Percentiles rank a stretch among this genome's conserved stretches.
These are phyloP conservation scores for Habropoda laboriosa DNA, from an alignment of 1,140 invertebrate species.

Conservation along the genomic window DNA sequence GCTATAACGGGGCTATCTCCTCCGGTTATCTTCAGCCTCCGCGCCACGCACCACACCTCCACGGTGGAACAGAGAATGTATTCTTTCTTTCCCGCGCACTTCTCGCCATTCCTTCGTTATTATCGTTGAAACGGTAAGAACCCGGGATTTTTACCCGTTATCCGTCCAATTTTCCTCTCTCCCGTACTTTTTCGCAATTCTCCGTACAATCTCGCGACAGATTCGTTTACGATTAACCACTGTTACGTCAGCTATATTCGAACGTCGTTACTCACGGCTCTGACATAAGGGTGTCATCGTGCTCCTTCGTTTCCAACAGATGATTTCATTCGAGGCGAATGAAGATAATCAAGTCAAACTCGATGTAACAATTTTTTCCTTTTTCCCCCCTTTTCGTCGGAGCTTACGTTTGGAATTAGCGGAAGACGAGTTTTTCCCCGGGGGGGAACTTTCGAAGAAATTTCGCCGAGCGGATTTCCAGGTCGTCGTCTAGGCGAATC, in stretches of 20 bases:
- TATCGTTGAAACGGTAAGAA: slow-evolving; percentile 20
- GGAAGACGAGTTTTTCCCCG: too few species aligned
- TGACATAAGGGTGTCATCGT: too few species aligned
- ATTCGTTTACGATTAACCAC: too few species aligned
- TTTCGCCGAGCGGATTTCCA: slow-evolving; percentile 57
- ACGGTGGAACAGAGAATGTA: not conserved
- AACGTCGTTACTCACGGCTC: too few species aligned
- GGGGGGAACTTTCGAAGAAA: slow-evolving; percentile 25
- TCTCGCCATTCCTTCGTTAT: slow-evolving; percentile 40
- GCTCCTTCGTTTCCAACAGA: too few species aligned
- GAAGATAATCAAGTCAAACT: too few species aligned
- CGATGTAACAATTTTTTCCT: not conserved
- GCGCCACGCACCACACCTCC: not conserved
- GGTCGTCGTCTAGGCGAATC: slow-evolving; percentile 44
- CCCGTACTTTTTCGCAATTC: too few species aligned
- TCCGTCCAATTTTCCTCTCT: not conserved
- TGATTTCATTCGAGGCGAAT: too few species aligned
- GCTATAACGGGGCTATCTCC: slow-evolving; percentile 39
- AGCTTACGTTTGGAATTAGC: too few species aligned
- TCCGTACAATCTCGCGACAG: too few species aligned
- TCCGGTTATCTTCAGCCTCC: slow-evolving; percentile 19
- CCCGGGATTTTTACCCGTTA: slow-evolving; percentile 11
- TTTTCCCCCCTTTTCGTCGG: too few species aligned
- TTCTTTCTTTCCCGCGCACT: slow-evolving; percentile 32
- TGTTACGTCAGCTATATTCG: too few species aligned